A percentile compares a stretch with the other conserved stretches of the same genome.
Conservation (phyloP, 2,888 invertebrate species). For the Arctia plantaginis region DNA sequence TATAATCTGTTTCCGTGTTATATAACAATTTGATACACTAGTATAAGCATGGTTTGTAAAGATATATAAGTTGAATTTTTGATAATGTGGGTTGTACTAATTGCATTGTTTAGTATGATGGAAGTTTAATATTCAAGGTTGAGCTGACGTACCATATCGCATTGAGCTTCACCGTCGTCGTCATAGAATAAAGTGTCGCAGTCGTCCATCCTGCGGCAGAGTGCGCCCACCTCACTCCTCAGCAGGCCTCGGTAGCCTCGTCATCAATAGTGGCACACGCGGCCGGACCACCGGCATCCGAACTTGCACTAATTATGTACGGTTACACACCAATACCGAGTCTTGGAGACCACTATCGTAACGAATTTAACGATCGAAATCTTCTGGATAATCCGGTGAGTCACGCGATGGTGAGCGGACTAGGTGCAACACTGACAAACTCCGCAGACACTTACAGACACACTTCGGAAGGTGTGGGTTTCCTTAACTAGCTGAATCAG, state of each 20-base stretch:
- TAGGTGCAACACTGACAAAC: conserved; percentile 65
- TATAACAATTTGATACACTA: conserved; percentile 48
- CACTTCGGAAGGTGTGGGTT: conserved; percentile 77
- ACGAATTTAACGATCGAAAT: conserved; percentile 66
- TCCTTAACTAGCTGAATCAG: conserved; percentile 75
- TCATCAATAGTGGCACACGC: conserved; percentile 76
- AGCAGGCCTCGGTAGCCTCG: conserved; percentile 74
- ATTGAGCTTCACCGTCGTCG: conserved; percentile 84
- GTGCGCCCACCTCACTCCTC: conserved; percentile 69
- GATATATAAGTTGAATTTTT: conserved; percentile 12
- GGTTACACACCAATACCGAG: conserved; percentile 59
- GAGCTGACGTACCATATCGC: conserved; percentile 81
- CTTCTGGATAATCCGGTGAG: conserved; percentile 79
- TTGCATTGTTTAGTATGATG: conserved; percentile 46
- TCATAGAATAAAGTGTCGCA: conserved; percentile 84
- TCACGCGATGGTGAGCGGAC: conserved; percentile 75
- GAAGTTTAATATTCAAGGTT: conserved; percentile 59
- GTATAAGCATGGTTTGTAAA: not conserved
- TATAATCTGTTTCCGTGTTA: conserved; percentile 53
- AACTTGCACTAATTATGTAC: conserved; percentile 66
- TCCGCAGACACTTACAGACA: conserved; percentile 45
- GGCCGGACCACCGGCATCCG: conserved; percentile 85
- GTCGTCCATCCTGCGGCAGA: conserved; percentile 83
- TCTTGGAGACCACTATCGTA: conserved; percentile 64
- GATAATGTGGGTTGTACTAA: conserved; percentile 37